A percentile compares a stretch with the other conserved stretches of the same genome.
phyloP scores from a whole-genome alignment of 2,888 invertebrate genomes.

The Aquatica leii region DNA sequence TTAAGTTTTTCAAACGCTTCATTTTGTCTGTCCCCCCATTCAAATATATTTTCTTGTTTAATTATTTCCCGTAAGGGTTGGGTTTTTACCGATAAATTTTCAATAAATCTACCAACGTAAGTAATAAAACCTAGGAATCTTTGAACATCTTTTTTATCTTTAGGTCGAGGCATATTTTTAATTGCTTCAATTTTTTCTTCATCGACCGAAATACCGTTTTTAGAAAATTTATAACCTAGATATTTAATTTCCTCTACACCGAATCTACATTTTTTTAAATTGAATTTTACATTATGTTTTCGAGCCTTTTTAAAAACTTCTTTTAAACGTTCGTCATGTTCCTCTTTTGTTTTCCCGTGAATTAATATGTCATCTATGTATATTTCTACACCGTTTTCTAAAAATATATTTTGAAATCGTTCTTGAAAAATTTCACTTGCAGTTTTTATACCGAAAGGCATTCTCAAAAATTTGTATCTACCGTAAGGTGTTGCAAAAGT shows the following conservation, averaged over 20 bases:
- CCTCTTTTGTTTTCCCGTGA: slow-evolving; percentile 16
- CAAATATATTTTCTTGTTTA: no score
- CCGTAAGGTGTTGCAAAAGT: no score
- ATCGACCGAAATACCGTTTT: slow-evolving; percentile 24
- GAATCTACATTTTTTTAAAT: slow-evolving; percentile 24
- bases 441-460: neutral
- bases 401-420: slow-evolving; percentile 15
- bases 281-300: slow-evolving; percentile 21
- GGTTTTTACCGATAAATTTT: slow-evolving; percentile 38
- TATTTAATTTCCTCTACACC: neutral
- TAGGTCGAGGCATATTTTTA: slow-evolving; percentile 29
- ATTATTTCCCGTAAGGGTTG: slow-evolving; percentile 32
- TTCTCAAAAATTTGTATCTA: neutral
- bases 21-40: no score
- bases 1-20: no score
- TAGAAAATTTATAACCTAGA: slow-evolving; percentile 33
- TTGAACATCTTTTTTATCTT: slow-evolving; percentile 38
- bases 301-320: slow-evolving; percentile 21
- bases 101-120: slow-evolving; percentile 41
- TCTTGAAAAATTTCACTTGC: neutral
- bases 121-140: no score
- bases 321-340: slow-evolving; percentile 26
- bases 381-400: neutral
- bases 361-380: no score
- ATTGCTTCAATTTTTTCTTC: slow-evolving; percentile 39